These are phyloP conservation scores for Centropus bengalensis DNA, from an alignment of 2,113 vertebrate genomes.

Conservation along the genomic window DNA sequence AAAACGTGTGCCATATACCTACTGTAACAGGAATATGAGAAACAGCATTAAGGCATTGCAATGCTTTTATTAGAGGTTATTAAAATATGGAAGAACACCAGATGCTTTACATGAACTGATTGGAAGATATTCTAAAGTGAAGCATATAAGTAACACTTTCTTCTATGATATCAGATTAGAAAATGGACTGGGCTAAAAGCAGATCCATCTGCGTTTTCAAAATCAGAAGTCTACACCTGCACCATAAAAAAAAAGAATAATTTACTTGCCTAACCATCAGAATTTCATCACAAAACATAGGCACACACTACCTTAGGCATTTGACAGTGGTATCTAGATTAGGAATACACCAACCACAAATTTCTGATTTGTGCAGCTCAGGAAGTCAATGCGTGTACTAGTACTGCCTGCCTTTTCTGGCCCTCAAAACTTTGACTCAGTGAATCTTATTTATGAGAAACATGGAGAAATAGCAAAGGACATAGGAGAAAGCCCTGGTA, in stretches of 20 bases:
- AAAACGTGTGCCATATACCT: conserved; percentile 53
- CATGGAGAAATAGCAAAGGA: not conserved
- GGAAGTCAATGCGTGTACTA: not conserved
- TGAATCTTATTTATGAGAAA: not conserved
- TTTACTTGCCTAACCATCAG: not conserved
- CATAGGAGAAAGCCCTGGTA: not conserved
- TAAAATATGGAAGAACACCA: conserved; percentile 55
- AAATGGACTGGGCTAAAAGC: not conserved
- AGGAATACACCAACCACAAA: not conserved
- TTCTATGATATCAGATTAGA: conserved; percentile 5
- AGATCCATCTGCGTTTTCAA: not conserved
- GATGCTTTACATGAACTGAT: conserved; percentile 57
- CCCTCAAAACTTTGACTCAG: not conserved
- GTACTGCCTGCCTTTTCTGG: not conserved
- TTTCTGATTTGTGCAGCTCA: not conserved
- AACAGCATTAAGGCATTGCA: conserved; percentile 56
- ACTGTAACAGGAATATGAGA: conserved; percentile 50
- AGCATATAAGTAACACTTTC: conserved; percentile 31
- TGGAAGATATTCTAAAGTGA: conserved; percentile 52
- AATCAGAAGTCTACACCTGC: not conserved
- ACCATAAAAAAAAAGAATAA: not conserved
- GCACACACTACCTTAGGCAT: not conserved
- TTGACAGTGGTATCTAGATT: not conserved
- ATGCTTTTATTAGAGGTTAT: conserved; percentile 51
- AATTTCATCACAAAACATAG: not conserved